Evolutionary conservation across 2,888 invertebrate genomes (phyloP).

Genomic region (Drosophila nigritarsus): DNA sequence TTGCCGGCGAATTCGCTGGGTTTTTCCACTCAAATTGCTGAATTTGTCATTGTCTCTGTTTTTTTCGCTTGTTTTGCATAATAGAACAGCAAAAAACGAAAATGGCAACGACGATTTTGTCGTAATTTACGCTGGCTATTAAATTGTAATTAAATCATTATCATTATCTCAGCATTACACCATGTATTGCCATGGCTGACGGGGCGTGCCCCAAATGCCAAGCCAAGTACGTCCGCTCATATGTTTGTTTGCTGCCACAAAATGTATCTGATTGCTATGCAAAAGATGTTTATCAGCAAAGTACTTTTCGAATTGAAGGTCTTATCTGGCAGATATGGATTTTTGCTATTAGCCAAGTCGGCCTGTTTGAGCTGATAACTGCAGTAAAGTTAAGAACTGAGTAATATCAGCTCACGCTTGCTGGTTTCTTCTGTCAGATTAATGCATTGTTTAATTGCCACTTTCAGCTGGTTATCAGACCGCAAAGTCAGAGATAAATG

Average conservation of each 20-base stretch:
- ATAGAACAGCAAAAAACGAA: not conserved
- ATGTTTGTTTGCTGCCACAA: conserved; percentile 8
- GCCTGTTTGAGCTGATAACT: not conserved
- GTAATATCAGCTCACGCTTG: not conserved
- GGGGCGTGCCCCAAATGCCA: conserved; percentile 48
- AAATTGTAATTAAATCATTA: conserved; percentile 74
- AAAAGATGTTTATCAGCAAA: not conserved
- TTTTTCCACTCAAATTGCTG: not conserved
- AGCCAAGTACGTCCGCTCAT: conserved; percentile 62
- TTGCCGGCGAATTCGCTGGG: not conserved
- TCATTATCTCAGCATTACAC: conserved; percentile 60
- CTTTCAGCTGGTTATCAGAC: conserved; percentile 18
- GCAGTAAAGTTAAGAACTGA: not conserved
- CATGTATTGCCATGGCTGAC: conserved; percentile 10
- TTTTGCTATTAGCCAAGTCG: not conserved
- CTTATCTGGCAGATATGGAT: not conserved
- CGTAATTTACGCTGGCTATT: conserved; percentile 36
- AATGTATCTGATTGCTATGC: conserved; percentile 10
- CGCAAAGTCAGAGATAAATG: conserved; percentile 22
- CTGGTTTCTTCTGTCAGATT: conserved; percentile 9
- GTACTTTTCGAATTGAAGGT: not conserved
- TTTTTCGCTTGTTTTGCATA: not conserved
- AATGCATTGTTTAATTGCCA: not conserved
- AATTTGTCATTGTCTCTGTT: not conserved
- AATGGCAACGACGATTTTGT: not conserved